These are phyloP conservation scores for Sceloporus undulatus DNA, from an alignment of 2,113 vertebrate genomes.

Conservation along the genomic window DNA sequence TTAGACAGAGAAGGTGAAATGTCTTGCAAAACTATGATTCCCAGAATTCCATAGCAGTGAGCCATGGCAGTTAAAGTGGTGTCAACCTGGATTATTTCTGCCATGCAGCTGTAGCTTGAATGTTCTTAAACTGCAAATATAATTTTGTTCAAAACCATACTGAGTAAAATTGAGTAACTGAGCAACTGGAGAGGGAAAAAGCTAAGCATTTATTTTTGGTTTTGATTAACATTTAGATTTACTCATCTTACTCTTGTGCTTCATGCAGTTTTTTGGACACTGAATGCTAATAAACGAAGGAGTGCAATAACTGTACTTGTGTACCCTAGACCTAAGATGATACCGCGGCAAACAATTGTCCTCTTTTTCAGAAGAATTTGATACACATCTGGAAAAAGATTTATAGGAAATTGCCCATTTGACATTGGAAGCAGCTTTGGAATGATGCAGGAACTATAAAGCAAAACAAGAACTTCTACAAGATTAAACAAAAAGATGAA, in stretches of 20 bases:
- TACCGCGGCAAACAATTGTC: slow-evolving; percentile 7
- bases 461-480: slow-evolving; percentile 59
- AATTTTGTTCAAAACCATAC: slow-evolving; percentile 9
- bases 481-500: slow-evolving; percentile 60
- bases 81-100: too few relatives aligned
- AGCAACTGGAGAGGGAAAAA: background rate
- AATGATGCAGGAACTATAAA: slow-evolving; percentile 62
- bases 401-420: slow-evolving; percentile 42
- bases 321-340: background rate
- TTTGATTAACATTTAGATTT: slow-evolving; percentile 14
- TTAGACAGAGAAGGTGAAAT: too few relatives aligned
- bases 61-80: too few relatives aligned
- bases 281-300: slow-evolving; percentile 6
- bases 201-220: background rate
- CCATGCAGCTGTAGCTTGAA: too few relatives aligned
- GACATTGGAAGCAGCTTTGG: slow-evolving; percentile 52
- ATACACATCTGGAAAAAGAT: slow-evolving; percentile 56
- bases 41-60: too few relatives aligned
- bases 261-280: slow-evolving; percentile 32
- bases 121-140: too few relatives aligned
- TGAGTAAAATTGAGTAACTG: slow-evolving; percentile 9
- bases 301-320: background rate
- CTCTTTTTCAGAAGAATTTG: slow-evolving; percentile 24
- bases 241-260: slow-evolving; percentile 27
- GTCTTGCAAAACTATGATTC: too few relatives aligned